Evolutionary conservation across 2,888 invertebrate species (phyloP).

Genomic region (Desoria tigrina): DNA sequence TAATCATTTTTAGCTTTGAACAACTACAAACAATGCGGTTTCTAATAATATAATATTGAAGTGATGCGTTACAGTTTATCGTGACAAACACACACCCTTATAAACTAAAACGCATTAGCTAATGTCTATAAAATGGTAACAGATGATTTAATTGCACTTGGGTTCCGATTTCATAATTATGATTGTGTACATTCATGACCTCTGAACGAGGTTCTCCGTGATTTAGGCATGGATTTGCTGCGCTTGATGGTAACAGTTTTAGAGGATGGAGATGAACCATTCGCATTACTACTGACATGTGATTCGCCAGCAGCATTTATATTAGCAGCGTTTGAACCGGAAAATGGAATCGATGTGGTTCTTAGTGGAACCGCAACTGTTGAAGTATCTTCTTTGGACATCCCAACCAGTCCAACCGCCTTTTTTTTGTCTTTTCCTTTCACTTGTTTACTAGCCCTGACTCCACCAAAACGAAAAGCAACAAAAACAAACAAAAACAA

Average conservation of each 20-base stretch:
- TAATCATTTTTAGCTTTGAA: too few relatives aligned
- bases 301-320: slow-evolving; percentile 8
- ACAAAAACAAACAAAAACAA: slow-evolving; percentile 18
- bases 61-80: too few relatives aligned
- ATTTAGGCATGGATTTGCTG: slow-evolving; percentile 52
- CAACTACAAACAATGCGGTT: too few relatives aligned
- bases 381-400: not conserved
- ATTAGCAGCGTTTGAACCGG: slow-evolving; percentile 24
- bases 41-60: too few relatives aligned
- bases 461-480: slow-evolving; percentile 33
- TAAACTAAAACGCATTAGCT: too few relatives aligned
- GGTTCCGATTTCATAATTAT: slow-evolving; percentile 12
- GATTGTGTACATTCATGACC: slow-evolving; percentile 50
- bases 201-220: slow-evolving; percentile 44
- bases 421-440: slow-evolving; percentile 35
- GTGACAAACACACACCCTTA: too few relatives aligned
- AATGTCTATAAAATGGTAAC: too few relatives aligned
- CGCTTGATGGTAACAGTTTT: slow-evolving; percentile 30
- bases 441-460: slow-evolving; percentile 47
- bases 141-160: too few relatives aligned
- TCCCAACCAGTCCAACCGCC: slow-evolving; percentile 11
- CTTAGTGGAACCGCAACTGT: slow-evolving; percentile 21
- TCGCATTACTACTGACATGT: not conserved
- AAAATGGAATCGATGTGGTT: slow-evolving; percentile 32
- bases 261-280: not conserved